A percentile compares a stretch with the other conserved stretches of the same genome.
phyloP scores from a whole-genome alignment of 2,113 vertebrate species.

The Poicephalus meyeri region DNA sequence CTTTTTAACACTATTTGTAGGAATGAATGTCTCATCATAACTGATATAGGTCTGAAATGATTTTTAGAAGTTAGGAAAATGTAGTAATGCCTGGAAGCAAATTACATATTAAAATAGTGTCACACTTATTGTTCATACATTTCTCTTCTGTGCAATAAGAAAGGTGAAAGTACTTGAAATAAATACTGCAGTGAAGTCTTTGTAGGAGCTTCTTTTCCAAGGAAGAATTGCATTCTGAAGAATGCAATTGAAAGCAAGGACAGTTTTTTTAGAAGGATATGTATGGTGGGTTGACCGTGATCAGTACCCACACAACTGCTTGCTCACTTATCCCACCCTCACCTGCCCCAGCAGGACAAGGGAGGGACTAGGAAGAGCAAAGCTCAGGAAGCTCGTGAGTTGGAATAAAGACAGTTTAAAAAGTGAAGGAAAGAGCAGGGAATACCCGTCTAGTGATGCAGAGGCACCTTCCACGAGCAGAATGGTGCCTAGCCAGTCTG shows the following conservation, averaged over 20 bases:
- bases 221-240: neutral
- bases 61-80: neutral
- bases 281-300: neutral
- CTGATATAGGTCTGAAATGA: neutral
- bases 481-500: neutral
- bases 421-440: neutral
- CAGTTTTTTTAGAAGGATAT: neutral
- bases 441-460: neutral
- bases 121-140: neutral
- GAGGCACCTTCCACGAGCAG: neutral
- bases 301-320: neutral
- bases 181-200: neutral
- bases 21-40: neutral
- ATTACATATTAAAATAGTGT: neutral
- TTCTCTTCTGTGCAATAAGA: neutral
- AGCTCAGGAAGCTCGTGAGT: neutral
- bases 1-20: neutral
- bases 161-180: neutral
- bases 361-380: neutral
- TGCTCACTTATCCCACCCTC: neutral
- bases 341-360: neutral
- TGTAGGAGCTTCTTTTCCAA: neutral
- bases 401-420: neutral
- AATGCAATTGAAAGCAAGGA: neutral
- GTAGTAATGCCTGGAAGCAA: neutral